Evolutionary conservation across 2,888 invertebrate genomes (phyloP), one percentile per base, ranked within the genome.

Genomic region (Coelopa pilipes): DNA sequence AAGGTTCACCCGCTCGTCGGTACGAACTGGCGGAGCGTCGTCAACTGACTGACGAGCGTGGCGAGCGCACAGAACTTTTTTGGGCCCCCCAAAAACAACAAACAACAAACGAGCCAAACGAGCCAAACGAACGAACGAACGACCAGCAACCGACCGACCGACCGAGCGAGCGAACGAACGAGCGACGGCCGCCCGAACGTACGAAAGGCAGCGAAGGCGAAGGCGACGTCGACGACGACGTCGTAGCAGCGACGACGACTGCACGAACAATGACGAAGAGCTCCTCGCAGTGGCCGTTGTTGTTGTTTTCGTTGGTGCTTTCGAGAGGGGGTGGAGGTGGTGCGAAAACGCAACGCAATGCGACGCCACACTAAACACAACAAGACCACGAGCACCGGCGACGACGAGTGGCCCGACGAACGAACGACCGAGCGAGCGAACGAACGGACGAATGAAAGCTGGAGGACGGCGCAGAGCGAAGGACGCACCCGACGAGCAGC

Each of bases 1-100:
- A 59, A 71, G 76, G 78, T 73, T 71, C 70, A 71, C 59, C 78
- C 78, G 79, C 79, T 79, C 81, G 82, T 80, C 80, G 82, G 82
- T 83, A 82, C 85, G 84, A 81, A 83, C 84, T 82, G 82, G 82
- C 85, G 82, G 83, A 85, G 83, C 82, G 84, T 84, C 82, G 85
- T 84, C 82, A 82, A 85, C 81, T 83, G 85, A 85, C 85, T 85
- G 85, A 85, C 75, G 68, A 73, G 59, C 53, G 80, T 81, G 81
- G 82, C 82, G 83, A 71, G 83, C 70, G 57, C 63, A 62, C 62
- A 74, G 69, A 68, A 72, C 72, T 59, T 72, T 72, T 72, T 72
- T 67, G 74, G 74, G 70, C 49, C 65, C 66, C 67, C 68, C 68
- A 63, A 67, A 70, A 66, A 70, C 70, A 70, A 59, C 69, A 69